phyloP scores from a whole-genome alignment of 2,113 vertebrate species.

The Odocoileus hemionus region DNA sequence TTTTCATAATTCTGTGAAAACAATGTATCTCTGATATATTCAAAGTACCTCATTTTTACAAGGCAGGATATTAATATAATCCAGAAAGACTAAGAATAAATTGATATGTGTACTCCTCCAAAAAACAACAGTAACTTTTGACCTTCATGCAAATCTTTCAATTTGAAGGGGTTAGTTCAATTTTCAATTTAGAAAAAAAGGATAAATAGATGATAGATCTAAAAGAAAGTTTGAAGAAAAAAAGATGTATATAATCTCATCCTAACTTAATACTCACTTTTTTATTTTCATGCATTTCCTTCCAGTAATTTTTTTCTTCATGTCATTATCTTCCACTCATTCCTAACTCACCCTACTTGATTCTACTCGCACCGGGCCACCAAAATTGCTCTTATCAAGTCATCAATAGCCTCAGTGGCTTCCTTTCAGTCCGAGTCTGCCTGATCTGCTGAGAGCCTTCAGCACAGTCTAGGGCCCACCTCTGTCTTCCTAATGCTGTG shows the following conservation, averaged over 20 bases:
- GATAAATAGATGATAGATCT: neutral
- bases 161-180: neutral
- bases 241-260: neutral
- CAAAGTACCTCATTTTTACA: neutral
- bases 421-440: neutral
- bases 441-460: neutral
- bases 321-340: neutral
- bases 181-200: neutral
- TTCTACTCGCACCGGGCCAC: neutral
- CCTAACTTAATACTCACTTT: neutral
- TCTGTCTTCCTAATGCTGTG: neutral
- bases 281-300: neutral
- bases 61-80: neutral
- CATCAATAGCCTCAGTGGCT: neutral
- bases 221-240: neutral
- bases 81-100: conserved; percentile 12
- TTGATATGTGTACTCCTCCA: neutral
- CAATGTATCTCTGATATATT: neutral
- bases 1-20: conserved; percentile 31
- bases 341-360: neutral
- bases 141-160: neutral
- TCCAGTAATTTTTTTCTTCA: neutral
- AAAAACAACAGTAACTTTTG: neutral
- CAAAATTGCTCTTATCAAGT: neutral
- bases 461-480: neutral